Base-by-base conservation (phyloP, 2,888 invertebrate species). In the Timandra comae region DNA sequence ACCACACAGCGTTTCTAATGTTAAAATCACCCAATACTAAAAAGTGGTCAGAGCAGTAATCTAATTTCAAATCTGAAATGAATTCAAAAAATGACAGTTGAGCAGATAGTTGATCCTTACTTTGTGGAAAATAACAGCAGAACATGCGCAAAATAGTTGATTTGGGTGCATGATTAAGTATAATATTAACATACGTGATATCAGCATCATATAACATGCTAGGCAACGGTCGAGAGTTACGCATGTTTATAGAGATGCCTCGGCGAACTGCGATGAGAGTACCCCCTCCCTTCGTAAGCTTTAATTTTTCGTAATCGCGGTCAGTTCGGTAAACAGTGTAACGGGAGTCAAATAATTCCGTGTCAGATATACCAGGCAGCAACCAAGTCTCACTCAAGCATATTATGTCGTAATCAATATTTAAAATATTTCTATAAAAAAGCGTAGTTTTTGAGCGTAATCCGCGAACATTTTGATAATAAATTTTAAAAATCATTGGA, bases 381-480 rank as follows among this genome's bases (percentile, higher is more conserved):
- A 43, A 28, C 38, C 43, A 43, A 1, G 38, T 43, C 13, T 43
- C 38, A 2, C 31, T 36, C 3, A 43, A 10, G 2, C 30, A 10
- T 10, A 31, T 29, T 2, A 42, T 9, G 25, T 36, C 39, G 30
- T 31, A 43, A 27, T 28, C 11, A 22, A 29, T 28, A 1, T 4
- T 9, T 20, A 8, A 21, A 6, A 43, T 12, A 10, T 31, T 13
- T 8, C 30, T 22, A 12, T 30, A 33, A 8, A 43, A 32, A 7
- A 26, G 21, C 11, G n/a, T 8, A 9, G 21, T 19, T 27, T 39
- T 37, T 3, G 34, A 30, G 4, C 32, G 16, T 7, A 43, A 11
- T 1, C 34, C 39, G 12, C 39, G 8, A 6, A 37, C 29, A 27
- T 43, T 43, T 28, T 43, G 35, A 33, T 43, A 37, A 23, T 33